These are phyloP conservation scores for Ammodytes dubius DNA, from an alignment of 2,113 vertebrate species.

Conservation along the genomic window DNA sequence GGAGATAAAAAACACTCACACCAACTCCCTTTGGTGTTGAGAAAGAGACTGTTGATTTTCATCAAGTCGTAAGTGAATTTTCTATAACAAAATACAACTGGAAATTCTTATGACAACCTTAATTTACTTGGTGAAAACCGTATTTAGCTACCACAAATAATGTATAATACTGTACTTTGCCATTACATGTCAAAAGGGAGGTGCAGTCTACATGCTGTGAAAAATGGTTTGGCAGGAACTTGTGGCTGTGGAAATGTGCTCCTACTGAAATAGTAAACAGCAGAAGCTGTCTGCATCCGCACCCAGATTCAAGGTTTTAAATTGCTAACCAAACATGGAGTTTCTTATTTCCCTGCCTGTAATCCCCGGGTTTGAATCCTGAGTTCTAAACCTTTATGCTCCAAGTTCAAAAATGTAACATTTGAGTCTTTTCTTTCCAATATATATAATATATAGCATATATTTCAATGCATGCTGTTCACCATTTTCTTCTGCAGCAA, in stretches of 20 bases:
- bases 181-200: background rate
- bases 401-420: background rate
- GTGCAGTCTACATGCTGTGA: background rate
- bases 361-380: background rate
- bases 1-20: slow-evolving; percentile 38
- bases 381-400: background rate
- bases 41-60: slow-evolving; percentile 56
- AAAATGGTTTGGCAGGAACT: background rate
- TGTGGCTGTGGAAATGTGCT: slow-evolving; percentile 1
- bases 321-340: slow-evolving; percentile 8
- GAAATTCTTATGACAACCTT: background rate
- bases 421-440: background rate
- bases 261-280: background rate
- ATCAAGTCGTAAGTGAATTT: slow-evolving; percentile 56
- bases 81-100: slow-evolving; percentile 37
- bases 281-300: background rate
- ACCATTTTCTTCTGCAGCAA: background rate
- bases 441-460: background rate
- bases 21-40: slow-evolving; percentile 54
- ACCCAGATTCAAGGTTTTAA: slow-evolving; percentile 18
- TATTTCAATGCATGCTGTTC: background rate
- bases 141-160: background rate
- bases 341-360: slow-evolving; percentile 30
- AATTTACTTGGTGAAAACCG: background rate
- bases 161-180: background rate